A percentile compares a stretch with the other conserved stretches of the same genome.
Evolutionary conservation across 2,113 vertebrate genomes (phyloP).

Genomic region (Embiotoca jacksoni): DNA sequence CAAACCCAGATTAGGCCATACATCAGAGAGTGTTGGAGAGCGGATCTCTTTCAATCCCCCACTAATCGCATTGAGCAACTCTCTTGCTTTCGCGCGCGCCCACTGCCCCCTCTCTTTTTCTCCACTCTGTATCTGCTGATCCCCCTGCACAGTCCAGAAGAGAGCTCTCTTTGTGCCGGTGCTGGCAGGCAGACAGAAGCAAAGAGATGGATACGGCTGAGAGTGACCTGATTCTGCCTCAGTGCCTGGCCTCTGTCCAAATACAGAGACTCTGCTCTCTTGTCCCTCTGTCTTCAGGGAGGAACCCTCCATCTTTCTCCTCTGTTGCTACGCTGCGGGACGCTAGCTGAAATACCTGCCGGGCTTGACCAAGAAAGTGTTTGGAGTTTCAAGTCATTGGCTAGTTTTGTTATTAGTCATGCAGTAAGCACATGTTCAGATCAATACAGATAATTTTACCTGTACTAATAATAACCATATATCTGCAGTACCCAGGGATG

Average conservation of each 20-base stretch:
- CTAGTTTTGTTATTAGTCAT: conserved; percentile 3
- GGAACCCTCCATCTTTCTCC: conserved; percentile 33
- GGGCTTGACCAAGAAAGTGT: conserved; percentile 15
- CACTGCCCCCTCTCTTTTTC: conserved; percentile 59
- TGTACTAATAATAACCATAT: background rate
- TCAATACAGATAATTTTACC: background rate
- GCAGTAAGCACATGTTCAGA: background rate
- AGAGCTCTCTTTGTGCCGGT: conserved; percentile 78
- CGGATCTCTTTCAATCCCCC: conserved; percentile 69
- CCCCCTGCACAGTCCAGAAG: conserved; percentile 73
- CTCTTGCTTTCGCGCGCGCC: conserved; percentile 46
- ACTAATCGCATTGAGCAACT: conserved; percentile 75
- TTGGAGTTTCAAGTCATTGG: background rate
- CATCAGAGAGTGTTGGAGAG: conserved; percentile 75
- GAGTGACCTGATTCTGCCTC: conserved; percentile 84
- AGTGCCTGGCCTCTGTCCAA: conserved; percentile 70
- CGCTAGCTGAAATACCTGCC: conserved; percentile 25
- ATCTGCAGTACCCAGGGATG: background rate
- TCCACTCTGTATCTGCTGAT: conserved; percentile 70
- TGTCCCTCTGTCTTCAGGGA: conserved; percentile 60
- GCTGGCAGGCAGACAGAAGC: conserved; percentile 76
- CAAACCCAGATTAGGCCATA: conserved; percentile 72
- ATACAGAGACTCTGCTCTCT: conserved; percentile 59
- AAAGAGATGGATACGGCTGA: conserved; percentile 78
- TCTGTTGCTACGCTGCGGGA: conserved; percentile 19